These are phyloP conservation scores for Trichomalopsis sarcophagae DNA, from an alignment of 1,140 invertebrate genomes.

Conservation along the genomic window DNA sequence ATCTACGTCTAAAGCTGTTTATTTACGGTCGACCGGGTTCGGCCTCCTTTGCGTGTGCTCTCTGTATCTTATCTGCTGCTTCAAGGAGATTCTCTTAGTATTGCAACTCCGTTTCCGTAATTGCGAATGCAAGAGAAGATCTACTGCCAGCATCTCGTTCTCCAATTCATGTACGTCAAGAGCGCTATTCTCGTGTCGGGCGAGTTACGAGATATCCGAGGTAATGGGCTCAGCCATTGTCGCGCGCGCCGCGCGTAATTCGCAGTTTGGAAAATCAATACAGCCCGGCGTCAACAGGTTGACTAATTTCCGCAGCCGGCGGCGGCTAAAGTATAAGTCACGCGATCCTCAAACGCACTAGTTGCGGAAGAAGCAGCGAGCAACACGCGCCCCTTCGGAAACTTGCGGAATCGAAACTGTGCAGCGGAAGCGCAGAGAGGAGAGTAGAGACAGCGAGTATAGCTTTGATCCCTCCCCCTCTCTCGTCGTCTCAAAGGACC, in stretches of 20 bases:
- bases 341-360: constrained; percentile 10
- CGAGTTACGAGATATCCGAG: too few relatives aligned
- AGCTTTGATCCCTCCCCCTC: constrained; percentile 11
- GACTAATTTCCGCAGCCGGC: constrained; percentile 18
- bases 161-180: too few relatives aligned
- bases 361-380: constrained; percentile 1
- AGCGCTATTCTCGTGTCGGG: too few relatives aligned
- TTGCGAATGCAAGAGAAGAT: constrained; percentile 2
- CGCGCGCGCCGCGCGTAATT: neutral
- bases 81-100: neutral
- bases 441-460: neutral
- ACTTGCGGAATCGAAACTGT: constrained; percentile 16
- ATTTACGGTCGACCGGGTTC: neutral
- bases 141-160: neutral
- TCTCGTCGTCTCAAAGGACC: neutral
- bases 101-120: neutral
- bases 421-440: neutral
- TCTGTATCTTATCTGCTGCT: neutral
- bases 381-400: too few relatives aligned
- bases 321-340: constrained; percentile 8
- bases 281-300: constrained; percentile 1
- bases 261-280: neutral
- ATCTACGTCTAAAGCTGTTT: constrained; percentile 29
- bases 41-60: neutral
- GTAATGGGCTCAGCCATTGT: too few relatives aligned